Evolutionary conservation across 1,140 invertebrate species (phyloP), one percentile per base, ranked within the genome.

Genomic region (Heliconius melpomene): DNA sequence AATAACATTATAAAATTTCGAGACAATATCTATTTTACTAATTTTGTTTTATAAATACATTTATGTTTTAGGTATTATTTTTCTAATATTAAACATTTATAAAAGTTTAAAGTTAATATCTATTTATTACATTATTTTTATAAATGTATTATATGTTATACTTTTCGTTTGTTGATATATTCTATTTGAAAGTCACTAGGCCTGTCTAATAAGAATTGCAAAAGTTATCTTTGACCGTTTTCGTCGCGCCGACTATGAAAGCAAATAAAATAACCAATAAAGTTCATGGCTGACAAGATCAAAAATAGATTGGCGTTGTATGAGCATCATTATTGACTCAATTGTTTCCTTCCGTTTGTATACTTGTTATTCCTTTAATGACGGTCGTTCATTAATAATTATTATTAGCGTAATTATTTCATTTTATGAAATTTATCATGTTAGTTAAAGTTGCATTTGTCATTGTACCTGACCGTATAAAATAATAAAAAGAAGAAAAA

Each of bases 341-440:
- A 91, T 91, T 93, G 91, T 88, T 90, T 90, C 89, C 89, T 91
- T 93, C 91, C 91, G 89, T 82, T 86, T 77, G 74, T 77, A 18
- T 80, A 80, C 40, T 87, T 84, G 72, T 83, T 85, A 86, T 89
- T 88, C 83, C 80, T 83, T 86, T 80, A 72, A 75, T 79, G 29
- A 46, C 40, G 23, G 66, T 72, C 71, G 36, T 40, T 72, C 71
- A 72, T 72, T 72, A 72, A 40, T 38, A 72, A 20, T 72, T 23
- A 72, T 72, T 72, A 72, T 72, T 72, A 72, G 60, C 23, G 23
- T 66, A 66, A 66, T 5, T 66, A 29, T 66, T 29, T 26, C 3
- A 66, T 66, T 66, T 16, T 66, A 66, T n/a, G 26, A 66, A 66
- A 66, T 66, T 29, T 29, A 29, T 29, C 26, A 29, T 66, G 1